phyloP scores from a whole-genome alignment of 2,113 vertebrate species.

The Bufo bufo region DNA sequence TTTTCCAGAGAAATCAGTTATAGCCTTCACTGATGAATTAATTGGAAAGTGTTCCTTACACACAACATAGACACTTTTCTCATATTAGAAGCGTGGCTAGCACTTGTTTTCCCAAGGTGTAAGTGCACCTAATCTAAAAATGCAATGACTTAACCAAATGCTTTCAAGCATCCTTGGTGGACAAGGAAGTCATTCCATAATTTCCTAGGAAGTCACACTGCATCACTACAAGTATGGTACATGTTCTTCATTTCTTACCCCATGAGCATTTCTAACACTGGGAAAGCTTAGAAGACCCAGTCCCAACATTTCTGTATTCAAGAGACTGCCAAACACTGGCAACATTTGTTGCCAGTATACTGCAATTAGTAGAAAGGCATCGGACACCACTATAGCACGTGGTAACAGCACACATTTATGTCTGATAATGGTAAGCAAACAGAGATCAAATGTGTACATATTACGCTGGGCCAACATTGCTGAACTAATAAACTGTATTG shows the following conservation, averaged over 20 bases:
- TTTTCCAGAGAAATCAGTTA: too few species aligned
- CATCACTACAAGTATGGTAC: neutral
- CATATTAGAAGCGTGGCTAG: neutral
- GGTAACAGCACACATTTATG: too few species aligned
- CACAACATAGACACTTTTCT: too few species aligned
- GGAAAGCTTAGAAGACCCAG: neutral
- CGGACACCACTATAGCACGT: too few species aligned
- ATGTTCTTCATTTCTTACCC: neutral
- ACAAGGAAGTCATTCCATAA: neutral
- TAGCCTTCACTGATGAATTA: too few species aligned
- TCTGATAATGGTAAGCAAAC: too few species aligned
- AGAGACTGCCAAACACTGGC: neutral
- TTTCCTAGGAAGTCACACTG: neutral
- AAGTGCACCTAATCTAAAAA: neutral
- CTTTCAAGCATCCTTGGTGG: neutral
- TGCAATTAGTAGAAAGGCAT: too few species aligned
- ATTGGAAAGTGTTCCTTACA: too few species aligned
- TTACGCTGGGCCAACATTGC: too few species aligned
- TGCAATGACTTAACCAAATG: neutral
- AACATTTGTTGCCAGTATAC: neutral
- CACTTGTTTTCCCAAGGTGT: neutral
- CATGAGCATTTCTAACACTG: neutral
- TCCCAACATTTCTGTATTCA: neutral
- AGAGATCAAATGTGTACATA: too few species aligned
- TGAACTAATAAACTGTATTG: too few species aligned